phyloP scores from a whole-genome alignment of 2,888 invertebrate genomes.

The Ypsolopha sequella region DNA sequence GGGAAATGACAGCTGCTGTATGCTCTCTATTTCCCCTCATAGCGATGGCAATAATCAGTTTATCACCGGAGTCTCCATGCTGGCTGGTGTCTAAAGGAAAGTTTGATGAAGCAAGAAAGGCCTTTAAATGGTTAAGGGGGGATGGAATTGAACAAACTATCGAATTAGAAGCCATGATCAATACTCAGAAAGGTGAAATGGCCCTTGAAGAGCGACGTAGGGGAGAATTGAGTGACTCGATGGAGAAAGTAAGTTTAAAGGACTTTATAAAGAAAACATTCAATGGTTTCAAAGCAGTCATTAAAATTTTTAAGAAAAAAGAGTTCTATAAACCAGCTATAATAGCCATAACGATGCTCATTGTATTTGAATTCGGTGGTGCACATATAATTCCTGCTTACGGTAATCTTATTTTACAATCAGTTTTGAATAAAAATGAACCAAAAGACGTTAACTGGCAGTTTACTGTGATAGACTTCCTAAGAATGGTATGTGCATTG shows the following conservation, averaged over 20 bases:
- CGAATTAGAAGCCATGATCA: slow-evolving; percentile 52
- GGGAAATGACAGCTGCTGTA: slow-evolving; percentile 70
- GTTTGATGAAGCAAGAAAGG: slow-evolving; percentile 66
- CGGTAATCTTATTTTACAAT: slow-evolving; percentile 51
- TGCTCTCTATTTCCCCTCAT: slow-evolving; percentile 61
- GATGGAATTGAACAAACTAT: slow-evolving; percentile 49
- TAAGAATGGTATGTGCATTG: slow-evolving; percentile 73
- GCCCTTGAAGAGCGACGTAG: slow-evolving; percentile 8
- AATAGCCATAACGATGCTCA: slow-evolving; percentile 55
- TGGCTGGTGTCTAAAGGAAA: slow-evolving; percentile 75
- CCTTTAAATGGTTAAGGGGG: slow-evolving; percentile 73
- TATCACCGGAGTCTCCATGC: slow-evolving; percentile 74
- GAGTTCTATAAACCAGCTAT: slow-evolving; percentile 59
- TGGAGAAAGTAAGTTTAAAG: slow-evolving; percentile 18
- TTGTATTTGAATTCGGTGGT: slow-evolving; percentile 61
- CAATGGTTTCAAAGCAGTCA: slow-evolving; percentile 32
- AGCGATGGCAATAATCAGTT: slow-evolving; percentile 52
- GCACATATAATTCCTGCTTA: slow-evolving; percentile 62
- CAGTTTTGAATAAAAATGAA: slow-evolving; percentile 41
- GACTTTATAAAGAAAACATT: slow-evolving; percentile 29
- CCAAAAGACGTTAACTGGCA: slow-evolving; percentile 60
- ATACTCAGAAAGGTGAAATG: slow-evolving; percentile 41
- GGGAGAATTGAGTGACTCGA: slow-evolving; percentile 22
- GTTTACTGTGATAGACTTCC: slow-evolving; percentile 75
- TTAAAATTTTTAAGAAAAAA: slow-evolving; percentile 55